Base-by-base conservation (phyloP, 2,113 vertebrate genomes). In the Paratilapia polleni region DNA sequence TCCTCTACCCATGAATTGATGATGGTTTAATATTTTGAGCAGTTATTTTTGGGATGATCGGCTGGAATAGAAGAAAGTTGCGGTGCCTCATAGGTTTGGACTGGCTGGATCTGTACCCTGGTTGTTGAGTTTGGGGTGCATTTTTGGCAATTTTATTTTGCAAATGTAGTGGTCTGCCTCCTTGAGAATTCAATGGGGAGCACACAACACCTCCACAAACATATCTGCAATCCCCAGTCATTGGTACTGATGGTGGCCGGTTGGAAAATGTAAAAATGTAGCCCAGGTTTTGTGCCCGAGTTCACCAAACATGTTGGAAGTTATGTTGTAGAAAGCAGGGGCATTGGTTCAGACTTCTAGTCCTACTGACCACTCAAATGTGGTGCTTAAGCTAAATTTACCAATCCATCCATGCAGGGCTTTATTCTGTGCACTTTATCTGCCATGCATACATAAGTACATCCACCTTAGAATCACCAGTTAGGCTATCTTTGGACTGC, bases 321-420 rank as follows among this genome's bases (percentile, higher is more conserved):
- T 47, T 68, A 26, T 68, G 24, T 26, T 47, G 38, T 68, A 11
- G 14, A 0, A 26, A 0, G 11, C 22, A 68, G 14, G 17, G 8
- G 14, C 5, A 47, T 8, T 47, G 41, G 22, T 19, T 17, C 14
- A 68, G 41, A 47, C 38, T 68, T 6, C 17, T 68, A 7, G 26
- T 26, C 8, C 19, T 26, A 47, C 26, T 68, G 8, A 47, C 64
- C 5, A 47, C 47, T 68, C 14, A 68, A 26, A 68, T 0, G 0
- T 2, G 22, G 0, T 47, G 8, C 22, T 47, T 28, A 49, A 49
- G 41, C 64, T 28, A 26, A 24, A 68, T 26, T 68, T 68, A 26
- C 22, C 22, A 41, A 68, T 28, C 2, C 9, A 28, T 47, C 0
- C 43, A 0, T 68, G 64, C 24, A 68, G 64, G 38, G 15, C 64